A percentile compares a stretch with the other conserved stretches of the same genome.
Evolutionary conservation across 2,888 invertebrate species (phyloP).

Genomic region (Epicampocera succincta): DNA sequence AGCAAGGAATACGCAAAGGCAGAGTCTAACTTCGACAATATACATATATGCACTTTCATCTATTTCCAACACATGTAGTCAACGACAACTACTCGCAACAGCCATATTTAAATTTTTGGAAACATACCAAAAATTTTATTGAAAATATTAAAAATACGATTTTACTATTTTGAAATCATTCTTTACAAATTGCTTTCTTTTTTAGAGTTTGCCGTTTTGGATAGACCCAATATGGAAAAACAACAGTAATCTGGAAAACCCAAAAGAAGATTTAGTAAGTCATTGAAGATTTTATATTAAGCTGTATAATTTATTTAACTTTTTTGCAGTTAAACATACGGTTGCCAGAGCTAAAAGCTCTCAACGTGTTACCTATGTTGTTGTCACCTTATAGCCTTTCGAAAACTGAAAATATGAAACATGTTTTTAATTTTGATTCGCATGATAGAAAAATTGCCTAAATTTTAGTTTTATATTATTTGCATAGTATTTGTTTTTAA

Average conservation of each 20-base stretch:
- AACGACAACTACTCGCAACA: no score
- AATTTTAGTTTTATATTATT: slow-evolving; percentile 43
- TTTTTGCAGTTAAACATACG: slow-evolving; percentile 77
- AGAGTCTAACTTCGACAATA: no score
- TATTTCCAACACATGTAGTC: no score
- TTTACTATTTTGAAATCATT: no score
- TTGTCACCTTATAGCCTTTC: slow-evolving; percentile 80
- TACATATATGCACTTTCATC: no score
- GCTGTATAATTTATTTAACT: background rate
- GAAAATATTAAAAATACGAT: no score
- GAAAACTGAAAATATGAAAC: slow-evolving; percentile 80
- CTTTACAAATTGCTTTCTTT: no score
- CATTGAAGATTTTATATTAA: slow-evolving; percentile 5
- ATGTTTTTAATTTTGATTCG: slow-evolving; percentile 79
- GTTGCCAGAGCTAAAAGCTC: slow-evolving; percentile 78
- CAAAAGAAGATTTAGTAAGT: slow-evolving; percentile 74
- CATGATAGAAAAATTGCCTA: slow-evolving; percentile 80
- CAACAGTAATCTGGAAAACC: slow-evolving; percentile 65
- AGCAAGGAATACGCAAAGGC: no score
- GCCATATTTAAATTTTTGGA: no score
- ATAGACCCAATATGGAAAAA: slow-evolving; percentile 81
- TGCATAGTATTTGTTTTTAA: slow-evolving; percentile 46
- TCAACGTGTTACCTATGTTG: slow-evolving; percentile 78
- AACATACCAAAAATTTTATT: no score
- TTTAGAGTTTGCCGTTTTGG: slow-evolving; percentile 80